A percentile compares a stretch with the other conserved stretches of the same genome.
Evolutionary conservation across 2,797 vertebrate species (phyloP).

Genomic region (Hydrophis major): DNA sequence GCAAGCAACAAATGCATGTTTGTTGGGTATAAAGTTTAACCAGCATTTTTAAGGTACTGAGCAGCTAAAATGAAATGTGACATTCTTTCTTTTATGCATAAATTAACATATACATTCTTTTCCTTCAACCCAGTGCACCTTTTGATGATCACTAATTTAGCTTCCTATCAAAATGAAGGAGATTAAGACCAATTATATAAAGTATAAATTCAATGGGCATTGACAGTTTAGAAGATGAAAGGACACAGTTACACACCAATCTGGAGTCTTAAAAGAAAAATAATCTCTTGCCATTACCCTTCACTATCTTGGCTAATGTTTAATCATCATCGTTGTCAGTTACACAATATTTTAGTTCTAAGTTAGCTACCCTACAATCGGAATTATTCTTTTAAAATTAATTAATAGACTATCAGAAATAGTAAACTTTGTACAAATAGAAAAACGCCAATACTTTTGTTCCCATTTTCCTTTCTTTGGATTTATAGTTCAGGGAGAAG

Average conservation of each 20-base stretch:
- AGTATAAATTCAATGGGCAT: background rate
- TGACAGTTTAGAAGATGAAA: background rate
- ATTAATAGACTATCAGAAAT: background rate
- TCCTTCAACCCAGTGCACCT: background rate
- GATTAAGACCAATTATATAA: background rate
- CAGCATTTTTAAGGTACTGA: conserved; percentile 17
- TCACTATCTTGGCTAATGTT: background rate
- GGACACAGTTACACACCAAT: background rate
- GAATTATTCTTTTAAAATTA: background rate
- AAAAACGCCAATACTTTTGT: background rate
- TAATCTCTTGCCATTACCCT: background rate
- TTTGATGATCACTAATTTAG: background rate
- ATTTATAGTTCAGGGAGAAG: background rate
- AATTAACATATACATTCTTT: background rate
- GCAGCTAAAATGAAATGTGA: conserved; percentile 13
- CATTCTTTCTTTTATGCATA: background rate
- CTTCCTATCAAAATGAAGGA: background rate
- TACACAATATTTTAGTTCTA: background rate
- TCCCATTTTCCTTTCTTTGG: background rate
- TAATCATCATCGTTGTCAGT: background rate
- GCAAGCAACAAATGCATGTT: conserved; percentile 1
- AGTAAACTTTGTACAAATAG: background rate
- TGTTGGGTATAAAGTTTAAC: background rate
- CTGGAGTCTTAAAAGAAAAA: background rate
- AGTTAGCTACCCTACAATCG: background rate